Percentiles rank a stretch among this genome's conserved stretches.
These are phyloP conservation scores for Atta cephalotes DNA, from an alignment of 1,140 invertebrate species.

Conservation along the genomic window DNA sequence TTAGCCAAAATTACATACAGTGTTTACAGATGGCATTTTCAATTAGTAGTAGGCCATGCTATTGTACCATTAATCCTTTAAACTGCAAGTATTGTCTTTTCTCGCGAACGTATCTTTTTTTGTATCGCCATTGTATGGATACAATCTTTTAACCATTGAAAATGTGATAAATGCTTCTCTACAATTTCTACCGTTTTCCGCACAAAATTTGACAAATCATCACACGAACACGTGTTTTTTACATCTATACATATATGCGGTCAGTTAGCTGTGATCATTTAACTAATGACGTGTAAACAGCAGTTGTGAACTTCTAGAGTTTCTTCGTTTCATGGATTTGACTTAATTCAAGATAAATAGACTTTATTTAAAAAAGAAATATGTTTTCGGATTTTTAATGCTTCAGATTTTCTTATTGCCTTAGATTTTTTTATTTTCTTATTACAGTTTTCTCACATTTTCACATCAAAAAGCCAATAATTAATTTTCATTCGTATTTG, in stretches of 20 bases:
- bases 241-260: neutral
- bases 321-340: neutral
- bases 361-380: neutral
- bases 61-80: neutral
- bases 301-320: neutral
- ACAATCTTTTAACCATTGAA: neutral
- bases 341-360: neutral
- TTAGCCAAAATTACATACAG: slow-evolving; percentile 47
- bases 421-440: neutral
- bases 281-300: neutral
- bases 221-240: neutral
- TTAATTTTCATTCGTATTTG: neutral
- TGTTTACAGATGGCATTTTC: slow-evolving; percentile 57
- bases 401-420: neutral
- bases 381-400: neutral
- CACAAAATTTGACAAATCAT: neutral
- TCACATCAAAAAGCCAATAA: neutral
- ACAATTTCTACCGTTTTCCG: neutral
- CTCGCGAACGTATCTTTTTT: slow-evolving; percentile 26
- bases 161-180: neutral
- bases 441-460: neutral
- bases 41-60: neutral
- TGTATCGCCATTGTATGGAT: neutral
- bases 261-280: slow-evolving; percentile 7
- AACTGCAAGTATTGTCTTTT: slow-evolving; percentile 11